phyloP scores from a whole-genome alignment of 2,888 invertebrate genomes.

The Sialis fuliginosa region DNA sequence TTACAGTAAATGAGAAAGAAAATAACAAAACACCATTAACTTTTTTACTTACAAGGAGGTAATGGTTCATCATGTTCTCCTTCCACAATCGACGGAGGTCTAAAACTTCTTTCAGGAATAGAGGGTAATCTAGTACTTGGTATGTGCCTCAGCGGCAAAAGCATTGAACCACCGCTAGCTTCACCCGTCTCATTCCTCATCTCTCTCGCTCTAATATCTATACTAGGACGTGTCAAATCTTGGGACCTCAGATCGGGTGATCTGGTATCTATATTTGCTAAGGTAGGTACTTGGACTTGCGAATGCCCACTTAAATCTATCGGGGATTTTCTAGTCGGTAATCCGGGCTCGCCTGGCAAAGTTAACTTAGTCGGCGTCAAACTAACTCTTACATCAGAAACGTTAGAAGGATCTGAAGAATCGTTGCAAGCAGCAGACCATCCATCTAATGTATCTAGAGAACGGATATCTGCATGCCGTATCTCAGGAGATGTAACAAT shows the following conservation, averaged over 20 bases:
- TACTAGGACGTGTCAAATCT: slow-evolving; percentile 13
- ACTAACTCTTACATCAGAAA: slow-evolving; percentile 2
- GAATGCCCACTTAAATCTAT: slow-evolving; percentile 24
- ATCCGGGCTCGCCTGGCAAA: slow-evolving; percentile 12
- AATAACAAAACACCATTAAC: no score
- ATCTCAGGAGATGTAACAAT: slow-evolving; percentile 23
- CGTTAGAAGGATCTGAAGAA: slow-evolving; percentile 1
- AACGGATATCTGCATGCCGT: slow-evolving; percentile 23
- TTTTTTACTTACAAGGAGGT: slow-evolving; percentile 51
- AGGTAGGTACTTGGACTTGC: slow-evolving; percentile 17
- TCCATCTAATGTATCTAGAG: slow-evolving; percentile 18
- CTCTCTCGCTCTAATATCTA: slow-evolving; percentile 14
- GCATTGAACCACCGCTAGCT: slow-evolving; percentile 26
- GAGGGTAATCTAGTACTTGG: slow-evolving; percentile 62
- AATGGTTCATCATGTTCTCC: slow-evolving; percentile 62
- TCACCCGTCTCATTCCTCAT: slow-evolving; percentile 20
- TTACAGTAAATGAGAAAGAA: no score
- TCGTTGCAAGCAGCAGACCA: slow-evolving; percentile 8
- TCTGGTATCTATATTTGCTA: slow-evolving; percentile 29
- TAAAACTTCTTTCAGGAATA: slow-evolving; percentile 53
- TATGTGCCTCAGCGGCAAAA: slow-evolving; percentile 46
- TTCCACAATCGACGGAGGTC: slow-evolving; percentile 25
- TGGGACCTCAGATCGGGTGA: slow-evolving; percentile 21
- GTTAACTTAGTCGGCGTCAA: slow-evolving; percentile 18
- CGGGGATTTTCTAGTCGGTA: background rate